Evolutionary conservation across 2,113 vertebrate genomes (phyloP), one percentile per base, ranked within the genome.

Genomic region (Neopipo cinnamomea): DNA sequence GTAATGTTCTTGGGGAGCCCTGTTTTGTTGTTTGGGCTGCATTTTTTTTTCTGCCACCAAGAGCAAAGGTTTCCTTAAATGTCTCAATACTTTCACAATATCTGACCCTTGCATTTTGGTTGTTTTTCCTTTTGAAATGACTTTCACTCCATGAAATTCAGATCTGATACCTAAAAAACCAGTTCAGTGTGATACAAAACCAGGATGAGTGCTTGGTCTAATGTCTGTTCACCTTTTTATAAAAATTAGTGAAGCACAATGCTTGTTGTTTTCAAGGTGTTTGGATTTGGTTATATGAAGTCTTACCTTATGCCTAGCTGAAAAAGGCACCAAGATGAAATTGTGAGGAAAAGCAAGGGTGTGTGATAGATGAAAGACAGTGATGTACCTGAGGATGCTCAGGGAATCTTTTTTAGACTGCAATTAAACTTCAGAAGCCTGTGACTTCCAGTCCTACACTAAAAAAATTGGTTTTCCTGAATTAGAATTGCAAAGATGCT

Each of bases 401-500:
- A 17, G 37, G 62, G 25, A 82, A 82, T 75, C 0, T 46, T 53
- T 89, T 91, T 95, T 72, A 78, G 80, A 56, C 49, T 93, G 28
- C 37, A 92, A 0, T 88, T 85, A 85, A 58, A 63, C 46, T 91
- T 91, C 66, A 88, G 85, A 73, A 79, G 42, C 33, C 82, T 74
- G 33, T 80, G 67, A 44, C 46, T 77, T 93, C 31, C 30, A 83
- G 42, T 83, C 19, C 50, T 67, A 76, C 20, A 8, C 46, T 49
- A 35, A 76, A 86, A 79, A 72, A 72, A 62, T 7, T 65, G 9
- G 3, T 39, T 83, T 90, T 94, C 67, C 55, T 80, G 85, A 90
- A 92, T 79, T 85, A 83, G 73, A 79, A 88, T 88, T 93, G 71
- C 42, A 33, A 71, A 86, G 79, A 93, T 88, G 68, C 61, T 80